These are phyloP conservation scores for Cisticola juncidis DNA, from an alignment of 2,113 vertebrate genomes.

Conservation along the genomic window DNA sequence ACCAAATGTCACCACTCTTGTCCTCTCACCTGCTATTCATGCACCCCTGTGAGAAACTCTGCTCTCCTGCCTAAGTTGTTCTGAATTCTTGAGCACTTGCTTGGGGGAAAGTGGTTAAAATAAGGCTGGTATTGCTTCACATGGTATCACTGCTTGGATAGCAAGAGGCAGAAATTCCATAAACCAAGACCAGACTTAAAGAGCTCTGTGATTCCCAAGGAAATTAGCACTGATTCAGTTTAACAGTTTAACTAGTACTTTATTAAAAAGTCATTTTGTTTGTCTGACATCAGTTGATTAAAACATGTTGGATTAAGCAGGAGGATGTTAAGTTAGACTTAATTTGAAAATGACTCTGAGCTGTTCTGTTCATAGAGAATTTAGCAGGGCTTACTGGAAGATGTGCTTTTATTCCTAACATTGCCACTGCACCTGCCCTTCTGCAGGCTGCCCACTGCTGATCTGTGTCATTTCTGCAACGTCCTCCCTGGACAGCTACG, in stretches of 20 bases:
- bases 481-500: slow-evolving; percentile 84
- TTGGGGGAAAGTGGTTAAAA: background rate
- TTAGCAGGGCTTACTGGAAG: background rate
- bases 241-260: background rate
- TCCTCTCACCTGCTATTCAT: rapidly evolving
- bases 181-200: background rate
- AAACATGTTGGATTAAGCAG: background rate
- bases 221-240: background rate
- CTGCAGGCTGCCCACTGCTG: slow-evolving; percentile 85
- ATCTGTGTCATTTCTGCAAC: slow-evolving; percentile 89
- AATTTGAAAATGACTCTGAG: background rate
- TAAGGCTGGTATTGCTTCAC: background rate
- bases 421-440: background rate
- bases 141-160: background rate
- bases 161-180: background rate
- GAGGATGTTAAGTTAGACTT: background rate
- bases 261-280: background rate
- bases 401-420: background rate
- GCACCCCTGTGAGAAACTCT: background rate
- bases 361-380: background rate
- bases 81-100: background rate
- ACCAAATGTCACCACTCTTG: background rate
- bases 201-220: background rate
- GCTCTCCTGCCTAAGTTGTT: background rate
- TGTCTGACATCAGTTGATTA: background rate